A percentile compares a stretch with the other conserved stretches of the same genome.
Conservation (phyloP, 2,113 vertebrate genomes). For the Phalacrocorax brasilianus region DNA sequence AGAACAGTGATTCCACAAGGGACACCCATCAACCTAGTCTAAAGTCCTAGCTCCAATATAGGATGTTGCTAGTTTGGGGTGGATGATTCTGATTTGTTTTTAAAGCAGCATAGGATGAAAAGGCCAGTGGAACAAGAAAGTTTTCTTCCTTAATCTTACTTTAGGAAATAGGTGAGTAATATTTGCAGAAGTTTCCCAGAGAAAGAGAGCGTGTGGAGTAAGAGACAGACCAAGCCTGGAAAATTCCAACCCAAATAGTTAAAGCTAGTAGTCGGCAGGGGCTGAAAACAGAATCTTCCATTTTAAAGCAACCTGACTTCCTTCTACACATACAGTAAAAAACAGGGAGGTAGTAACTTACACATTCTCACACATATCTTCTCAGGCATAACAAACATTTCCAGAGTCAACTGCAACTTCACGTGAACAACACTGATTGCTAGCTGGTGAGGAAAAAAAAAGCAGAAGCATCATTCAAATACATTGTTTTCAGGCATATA, state of each 20-base stretch:
- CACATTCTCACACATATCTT: background rate
- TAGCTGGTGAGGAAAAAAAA: background rate
- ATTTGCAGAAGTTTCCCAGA: background rate
- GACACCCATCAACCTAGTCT: background rate
- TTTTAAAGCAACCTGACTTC: background rate
- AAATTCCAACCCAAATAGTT: background rate
- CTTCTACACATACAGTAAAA: background rate
- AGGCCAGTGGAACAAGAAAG: background rate
- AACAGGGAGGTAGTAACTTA: background rate
- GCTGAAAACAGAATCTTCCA: background rate
- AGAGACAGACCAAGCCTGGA: background rate
- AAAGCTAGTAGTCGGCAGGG: background rate
- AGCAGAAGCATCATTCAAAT: background rate
- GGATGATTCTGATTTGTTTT: background rate
- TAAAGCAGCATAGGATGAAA: background rate
- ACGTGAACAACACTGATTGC: background rate
- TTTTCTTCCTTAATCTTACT: slow-evolving; percentile 16
- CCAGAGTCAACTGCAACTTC: background rate
- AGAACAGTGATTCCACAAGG: background rate
- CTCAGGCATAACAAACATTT: background rate
- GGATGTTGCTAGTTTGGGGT: background rate
- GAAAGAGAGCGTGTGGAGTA: background rate
- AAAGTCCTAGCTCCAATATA: background rate
- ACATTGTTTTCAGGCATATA: background rate
- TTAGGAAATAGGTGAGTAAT: background rate